Evolutionary conservation across 2,888 invertebrate genomes (phyloP).

Genomic region (Phengaris alcon): DNA sequence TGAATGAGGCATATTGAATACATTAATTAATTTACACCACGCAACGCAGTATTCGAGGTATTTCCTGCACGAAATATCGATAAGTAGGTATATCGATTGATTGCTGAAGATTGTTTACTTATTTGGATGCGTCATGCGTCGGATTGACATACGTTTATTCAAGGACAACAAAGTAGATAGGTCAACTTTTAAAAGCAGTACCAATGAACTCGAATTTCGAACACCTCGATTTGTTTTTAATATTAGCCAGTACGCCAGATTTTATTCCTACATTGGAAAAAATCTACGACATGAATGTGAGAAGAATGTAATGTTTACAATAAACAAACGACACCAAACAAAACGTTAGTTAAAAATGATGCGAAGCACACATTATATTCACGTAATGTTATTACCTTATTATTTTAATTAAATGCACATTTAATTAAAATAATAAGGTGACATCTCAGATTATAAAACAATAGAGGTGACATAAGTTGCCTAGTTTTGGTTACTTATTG

Average conservation of each 20-base stretch:
- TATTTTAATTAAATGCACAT: too few species aligned
- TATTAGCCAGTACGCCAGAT: background rate
- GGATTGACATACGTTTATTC: slow-evolving; percentile 6
- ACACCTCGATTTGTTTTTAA: background rate
- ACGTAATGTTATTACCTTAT: too few species aligned
- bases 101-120: background rate
- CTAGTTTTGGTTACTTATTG: slow-evolving; percentile 5
- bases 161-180: background rate
- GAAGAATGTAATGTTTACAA: background rate
- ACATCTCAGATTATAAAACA: background rate
- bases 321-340: too few species aligned
- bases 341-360: background rate
- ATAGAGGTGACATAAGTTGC: slow-evolving; percentile 2
- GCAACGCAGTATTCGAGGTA: background rate
- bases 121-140: background rate
- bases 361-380: background rate
- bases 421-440: too few species aligned
- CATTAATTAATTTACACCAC: background rate
- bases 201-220: background rate
- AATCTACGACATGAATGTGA: too few species aligned
- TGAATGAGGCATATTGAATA: background rate
- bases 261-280: background rate
- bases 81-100: background rate
- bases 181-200: background rate
- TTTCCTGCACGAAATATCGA: slow-evolving; percentile 11